Evolutionary conservation across 2,113 vertebrate genomes (phyloP).

Genomic region (Leucoraja erinaceus): DNA sequence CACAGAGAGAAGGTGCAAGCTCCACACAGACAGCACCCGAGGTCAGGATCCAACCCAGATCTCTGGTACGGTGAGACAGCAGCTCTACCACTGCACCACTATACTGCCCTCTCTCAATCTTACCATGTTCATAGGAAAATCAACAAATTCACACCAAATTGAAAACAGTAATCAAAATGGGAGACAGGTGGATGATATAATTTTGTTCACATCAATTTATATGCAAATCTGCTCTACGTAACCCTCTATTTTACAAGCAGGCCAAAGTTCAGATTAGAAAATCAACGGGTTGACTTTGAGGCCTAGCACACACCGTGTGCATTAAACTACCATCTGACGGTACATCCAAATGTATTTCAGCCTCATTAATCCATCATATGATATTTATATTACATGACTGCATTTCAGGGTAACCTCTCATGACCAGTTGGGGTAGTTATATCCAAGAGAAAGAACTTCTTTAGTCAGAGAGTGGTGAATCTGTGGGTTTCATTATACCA

Average conservation of each 20-base stretch:
- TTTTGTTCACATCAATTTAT: not conserved
- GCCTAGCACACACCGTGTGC: not conserved
- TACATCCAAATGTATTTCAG: not conserved
- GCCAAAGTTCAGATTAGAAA: not conserved
- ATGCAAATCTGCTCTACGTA: not conserved
- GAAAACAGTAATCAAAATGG: not conserved
- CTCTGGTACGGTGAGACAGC: no score
- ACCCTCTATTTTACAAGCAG: not conserved
- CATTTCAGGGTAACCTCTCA: not conserved
- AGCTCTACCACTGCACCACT: no score
- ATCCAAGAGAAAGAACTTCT: no score
- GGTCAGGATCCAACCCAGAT: no score
- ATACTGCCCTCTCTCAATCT: no score
- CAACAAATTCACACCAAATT: not conserved
- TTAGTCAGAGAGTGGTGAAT: no score
- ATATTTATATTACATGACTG: not conserved
- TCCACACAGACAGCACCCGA: no score
- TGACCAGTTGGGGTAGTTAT: no score
- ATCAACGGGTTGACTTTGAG: not conserved
- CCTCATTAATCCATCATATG: not conserved
- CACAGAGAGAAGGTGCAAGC: no score
- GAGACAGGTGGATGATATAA: not conserved
- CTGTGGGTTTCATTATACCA: no score
- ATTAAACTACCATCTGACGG: not conserved
- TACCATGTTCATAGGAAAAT: no score